Percentiles rank a stretch among this genome's conserved stretches.
These are phyloP conservation scores for Caenorhabditis angaria DNA, from an alignment of 2,888 invertebrate species.

Conservation along the genomic window DNA sequence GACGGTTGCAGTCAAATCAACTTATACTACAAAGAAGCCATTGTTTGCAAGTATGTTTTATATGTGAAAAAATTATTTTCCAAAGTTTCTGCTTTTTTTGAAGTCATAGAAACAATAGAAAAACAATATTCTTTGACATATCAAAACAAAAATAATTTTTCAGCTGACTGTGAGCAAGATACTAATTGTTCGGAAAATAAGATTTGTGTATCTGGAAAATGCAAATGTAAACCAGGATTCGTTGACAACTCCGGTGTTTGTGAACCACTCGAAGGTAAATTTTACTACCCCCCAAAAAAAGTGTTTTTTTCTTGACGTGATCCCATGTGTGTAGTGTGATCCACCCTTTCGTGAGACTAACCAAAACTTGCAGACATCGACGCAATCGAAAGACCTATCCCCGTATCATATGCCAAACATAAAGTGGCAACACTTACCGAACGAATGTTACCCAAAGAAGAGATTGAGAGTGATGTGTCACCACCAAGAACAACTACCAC, in stretches of 20 bases:
- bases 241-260: slow-evolving; percentile 59
- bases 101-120: neutral
- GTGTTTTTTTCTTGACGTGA: too few species aligned
- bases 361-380: slow-evolving; percentile 55
- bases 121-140: neutral
- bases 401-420: slow-evolving; percentile 57
- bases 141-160: slow-evolving; percentile 5
- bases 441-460: slow-evolving; percentile 41
- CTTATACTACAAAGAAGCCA: slow-evolving; percentile 22
- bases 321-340: slow-evolving; percentile 12
- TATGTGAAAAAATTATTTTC: too few species aligned
- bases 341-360: slow-evolving; percentile 41
- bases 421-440: slow-evolving; percentile 44
- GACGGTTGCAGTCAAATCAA: slow-evolving; percentile 18
- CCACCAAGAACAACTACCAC: slow-evolving; percentile 23
- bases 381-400: slow-evolving; percentile 51
- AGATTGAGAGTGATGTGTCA: slow-evolving; percentile 29
- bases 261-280: slow-evolving; percentile 59
- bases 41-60: slow-evolving; percentile 18
- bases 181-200: slow-evolving; percentile 53
- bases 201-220: slow-evolving; percentile 61
- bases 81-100: too few species aligned
- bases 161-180: slow-evolving; percentile 56
- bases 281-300: slow-evolving; percentile 17
- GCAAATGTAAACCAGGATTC: slow-evolving; percentile 63